Conservation (phyloP, 1,140 invertebrate species). For the Venustaconcha ellipsiformis region DNA sequence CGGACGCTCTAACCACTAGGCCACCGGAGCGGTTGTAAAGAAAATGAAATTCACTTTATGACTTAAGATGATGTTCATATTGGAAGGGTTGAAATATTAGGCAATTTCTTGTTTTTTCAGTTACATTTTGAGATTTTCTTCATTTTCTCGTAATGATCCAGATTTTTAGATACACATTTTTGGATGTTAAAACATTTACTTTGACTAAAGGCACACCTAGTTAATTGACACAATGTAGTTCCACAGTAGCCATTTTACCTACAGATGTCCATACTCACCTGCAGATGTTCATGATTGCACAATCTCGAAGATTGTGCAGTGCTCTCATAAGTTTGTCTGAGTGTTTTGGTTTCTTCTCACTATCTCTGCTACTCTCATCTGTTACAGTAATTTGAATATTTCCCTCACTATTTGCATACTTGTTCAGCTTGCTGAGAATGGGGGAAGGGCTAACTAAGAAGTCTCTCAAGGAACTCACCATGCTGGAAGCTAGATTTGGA, state of each 20-base stretch:
- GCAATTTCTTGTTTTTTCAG: no score
- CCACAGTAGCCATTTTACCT: conserved; percentile 67
- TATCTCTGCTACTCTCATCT: conserved; percentile 48
- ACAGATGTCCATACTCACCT: conserved; percentile 81
- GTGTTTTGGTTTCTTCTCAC: conserved; percentile 24
- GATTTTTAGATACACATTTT: no score
- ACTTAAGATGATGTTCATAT: no score
- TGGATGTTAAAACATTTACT: no score
- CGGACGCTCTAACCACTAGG: no score
- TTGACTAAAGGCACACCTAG: no score
- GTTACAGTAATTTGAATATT: conserved; percentile 63
- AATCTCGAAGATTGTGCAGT: conserved; percentile 89
- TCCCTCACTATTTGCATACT: conserved; percentile 68
- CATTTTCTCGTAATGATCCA: no score
- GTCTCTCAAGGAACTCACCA: conserved; percentile 87
- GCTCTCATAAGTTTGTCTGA: conserved; percentile 70
- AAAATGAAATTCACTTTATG: no score
- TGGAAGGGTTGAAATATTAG: no score
- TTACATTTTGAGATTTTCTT: no score
- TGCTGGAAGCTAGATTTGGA: conserved; percentile 92
- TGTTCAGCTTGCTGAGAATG: conserved; percentile 90
- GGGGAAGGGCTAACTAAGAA: conserved; percentile 96
- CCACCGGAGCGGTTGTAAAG: no score
- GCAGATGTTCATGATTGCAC: conserved; percentile 96
- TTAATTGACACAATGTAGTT: no score